phyloP scores from a whole-genome alignment of 2,113 vertebrate genomes.

The Collichthys lucidus region DNA sequence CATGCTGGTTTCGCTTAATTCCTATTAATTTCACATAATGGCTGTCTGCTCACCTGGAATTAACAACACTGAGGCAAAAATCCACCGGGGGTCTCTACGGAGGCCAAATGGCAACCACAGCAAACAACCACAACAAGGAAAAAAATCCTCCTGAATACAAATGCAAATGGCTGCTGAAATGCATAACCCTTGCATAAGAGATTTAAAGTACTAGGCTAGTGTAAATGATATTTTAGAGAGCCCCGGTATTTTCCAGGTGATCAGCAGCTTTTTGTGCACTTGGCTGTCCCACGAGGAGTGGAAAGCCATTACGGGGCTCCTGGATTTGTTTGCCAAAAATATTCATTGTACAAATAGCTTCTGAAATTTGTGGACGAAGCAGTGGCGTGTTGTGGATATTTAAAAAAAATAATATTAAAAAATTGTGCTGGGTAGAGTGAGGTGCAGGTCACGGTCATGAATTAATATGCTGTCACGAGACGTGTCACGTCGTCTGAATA shows the following conservation, averaged over 20 bases:
- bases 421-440: conserved; percentile 13
- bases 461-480: conserved; percentile 24
- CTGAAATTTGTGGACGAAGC: conserved; percentile 70
- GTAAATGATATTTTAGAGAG: conserved; percentile 70
- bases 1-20: conserved; percentile 75
- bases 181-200: conserved; percentile 68
- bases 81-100: conserved; percentile 64
- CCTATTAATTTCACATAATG: conserved; percentile 82
- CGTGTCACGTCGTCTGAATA: conserved; percentile 24
- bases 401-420: conserved; percentile 38
- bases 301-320: conserved; percentile 73
- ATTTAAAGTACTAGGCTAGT: conserved; percentile 56
- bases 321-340: conserved; percentile 76
- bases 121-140: conserved; percentile 67
- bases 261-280: conserved; percentile 81
- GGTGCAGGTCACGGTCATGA: conserved; percentile 16
- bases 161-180: conserved; percentile 75
- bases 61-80: conserved; percentile 77
- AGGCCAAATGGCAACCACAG: conserved; percentile 76
- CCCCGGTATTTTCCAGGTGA: conserved; percentile 62
- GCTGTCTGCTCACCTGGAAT: conserved; percentile 82
- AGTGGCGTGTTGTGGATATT: conserved; percentile 44
- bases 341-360: conserved; percentile 62
- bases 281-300: conserved; percentile 68
- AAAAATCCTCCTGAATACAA: conserved; percentile 61